A percentile compares a stretch with the other conserved stretches of the same genome.
phyloP scores from a whole-genome alignment of 2,113 vertebrate species.

The Otolemur garnettii region DNA sequence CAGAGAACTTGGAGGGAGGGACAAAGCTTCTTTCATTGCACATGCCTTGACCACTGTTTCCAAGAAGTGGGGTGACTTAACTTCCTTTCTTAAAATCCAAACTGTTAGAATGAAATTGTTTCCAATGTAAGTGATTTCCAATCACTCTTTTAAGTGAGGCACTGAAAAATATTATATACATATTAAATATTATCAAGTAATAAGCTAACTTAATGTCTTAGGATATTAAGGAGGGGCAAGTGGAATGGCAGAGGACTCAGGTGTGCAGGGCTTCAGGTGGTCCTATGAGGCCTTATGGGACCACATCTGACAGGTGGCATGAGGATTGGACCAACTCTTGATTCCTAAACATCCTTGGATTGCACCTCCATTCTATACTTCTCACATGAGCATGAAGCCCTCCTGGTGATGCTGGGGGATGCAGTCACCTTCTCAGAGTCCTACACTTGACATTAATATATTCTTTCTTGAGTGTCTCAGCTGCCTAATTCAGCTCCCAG shows the following conservation, averaged over 20 bases:
- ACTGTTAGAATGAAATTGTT: background rate
- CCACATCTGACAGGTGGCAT: background rate
- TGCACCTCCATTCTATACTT: background rate
- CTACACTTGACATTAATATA: background rate
- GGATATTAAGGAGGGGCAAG: background rate
- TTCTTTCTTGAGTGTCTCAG: constrained; percentile 27
- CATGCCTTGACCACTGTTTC: background rate
- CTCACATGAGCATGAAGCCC: background rate
- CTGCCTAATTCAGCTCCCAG: background rate
- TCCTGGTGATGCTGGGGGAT: background rate
- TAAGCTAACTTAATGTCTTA: background rate
- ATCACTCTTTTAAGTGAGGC: background rate
- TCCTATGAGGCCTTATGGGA: background rate
- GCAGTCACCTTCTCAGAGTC: background rate
- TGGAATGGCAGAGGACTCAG: background rate
- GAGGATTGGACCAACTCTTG: background rate
- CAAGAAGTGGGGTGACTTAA: background rate
- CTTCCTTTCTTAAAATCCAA: background rate
- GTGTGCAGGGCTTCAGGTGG: background rate
- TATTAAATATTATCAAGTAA: background rate
- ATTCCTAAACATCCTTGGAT: background rate
- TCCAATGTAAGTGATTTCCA: background rate
- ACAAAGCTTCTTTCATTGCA: background rate
- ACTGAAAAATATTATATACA: background rate
- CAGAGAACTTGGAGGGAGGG: background rate